Evolutionary conservation across 2,888 invertebrate species (phyloP).

Genomic region (Folsomia candida): DNA sequence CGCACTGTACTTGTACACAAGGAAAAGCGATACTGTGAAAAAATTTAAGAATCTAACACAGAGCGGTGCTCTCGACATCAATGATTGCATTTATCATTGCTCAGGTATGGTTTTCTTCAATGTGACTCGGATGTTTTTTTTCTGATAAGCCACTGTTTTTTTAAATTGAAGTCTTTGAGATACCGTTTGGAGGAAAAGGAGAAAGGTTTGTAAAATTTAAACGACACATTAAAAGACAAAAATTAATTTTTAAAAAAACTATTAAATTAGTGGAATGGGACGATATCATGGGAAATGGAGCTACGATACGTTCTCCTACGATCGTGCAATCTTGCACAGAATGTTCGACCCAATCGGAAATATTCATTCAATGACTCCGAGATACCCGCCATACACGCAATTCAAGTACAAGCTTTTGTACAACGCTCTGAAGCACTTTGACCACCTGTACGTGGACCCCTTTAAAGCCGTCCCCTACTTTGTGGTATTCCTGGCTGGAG

Average conservation of each 20-base stretch:
- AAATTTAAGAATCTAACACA: conserved; percentile 54
- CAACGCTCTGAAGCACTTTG: conserved; percentile 17
- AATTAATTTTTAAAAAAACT: too few relatives aligned
- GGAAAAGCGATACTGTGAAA: conserved; percentile 52
- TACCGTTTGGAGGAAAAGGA: conserved; percentile 63
- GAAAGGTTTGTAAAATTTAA: too few relatives aligned
- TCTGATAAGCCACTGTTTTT: not conserved
- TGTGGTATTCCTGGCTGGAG: conserved; percentile 26
- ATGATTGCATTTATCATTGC: conserved; percentile 56
- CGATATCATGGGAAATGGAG: conserved; percentile 58
- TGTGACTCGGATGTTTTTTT: too few relatives aligned
- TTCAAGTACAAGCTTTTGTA: conserved; percentile 13
- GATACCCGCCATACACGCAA: conserved; percentile 34
- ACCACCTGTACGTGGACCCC: conserved; percentile 22
- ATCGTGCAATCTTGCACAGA: conserved; percentile 54
- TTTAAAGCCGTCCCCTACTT: conserved; percentile 28
- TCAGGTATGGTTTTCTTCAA: conserved; percentile 17
- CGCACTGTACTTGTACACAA: conserved; percentile 59
- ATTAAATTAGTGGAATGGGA: conserved; percentile 50
- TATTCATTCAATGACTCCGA: conserved; percentile 45
- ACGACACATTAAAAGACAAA: too few relatives aligned
- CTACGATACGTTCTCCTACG: conserved; percentile 60
- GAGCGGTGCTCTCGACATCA: conserved; percentile 55
- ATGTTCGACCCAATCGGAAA: conserved; percentile 45
- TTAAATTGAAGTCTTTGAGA: conserved; percentile 44